phyloP scores from a whole-genome alignment of 2,888 invertebrate genomes.

The Amorpha juglandis region DNA sequence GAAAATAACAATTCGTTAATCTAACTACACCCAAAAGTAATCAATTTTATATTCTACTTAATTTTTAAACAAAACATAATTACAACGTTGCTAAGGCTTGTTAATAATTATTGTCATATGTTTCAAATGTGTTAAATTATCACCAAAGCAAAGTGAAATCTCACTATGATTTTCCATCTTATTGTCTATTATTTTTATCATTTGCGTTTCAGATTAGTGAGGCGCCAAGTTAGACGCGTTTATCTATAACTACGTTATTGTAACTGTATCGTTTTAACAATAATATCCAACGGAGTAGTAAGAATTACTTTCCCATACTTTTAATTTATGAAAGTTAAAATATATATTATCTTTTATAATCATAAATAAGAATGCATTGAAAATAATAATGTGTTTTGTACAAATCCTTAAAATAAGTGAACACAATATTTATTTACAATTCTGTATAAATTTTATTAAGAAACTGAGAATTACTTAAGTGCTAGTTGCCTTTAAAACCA shows the following conservation, averaged over 20 bases:
- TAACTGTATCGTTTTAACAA: no score
- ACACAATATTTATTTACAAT: neutral
- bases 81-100: neutral
- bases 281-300: no score
- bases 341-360: neutral
- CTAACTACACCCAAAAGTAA: neutral
- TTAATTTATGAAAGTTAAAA: neutral
- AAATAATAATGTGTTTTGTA: neutral
- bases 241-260: no score
- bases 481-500: no score
- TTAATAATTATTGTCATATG: neutral
- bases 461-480: no score
- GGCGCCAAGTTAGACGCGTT: no score
- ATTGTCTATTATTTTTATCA: no score
- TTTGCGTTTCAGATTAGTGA: no score
- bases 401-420: neutral
- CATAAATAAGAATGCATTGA: neutral
- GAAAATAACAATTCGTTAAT: slow-evolving; percentile 10
- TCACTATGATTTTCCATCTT: no score
- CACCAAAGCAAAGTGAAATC: no score
- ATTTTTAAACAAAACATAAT: neutral
- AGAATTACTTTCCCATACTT: neutral
- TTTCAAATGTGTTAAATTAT: no score
- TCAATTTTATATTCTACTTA: neutral
- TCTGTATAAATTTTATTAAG: neutral